These are phyloP conservation scores for Silurus asotus DNA, from an alignment of 2,113 vertebrate species.

Conservation along the genomic window DNA sequence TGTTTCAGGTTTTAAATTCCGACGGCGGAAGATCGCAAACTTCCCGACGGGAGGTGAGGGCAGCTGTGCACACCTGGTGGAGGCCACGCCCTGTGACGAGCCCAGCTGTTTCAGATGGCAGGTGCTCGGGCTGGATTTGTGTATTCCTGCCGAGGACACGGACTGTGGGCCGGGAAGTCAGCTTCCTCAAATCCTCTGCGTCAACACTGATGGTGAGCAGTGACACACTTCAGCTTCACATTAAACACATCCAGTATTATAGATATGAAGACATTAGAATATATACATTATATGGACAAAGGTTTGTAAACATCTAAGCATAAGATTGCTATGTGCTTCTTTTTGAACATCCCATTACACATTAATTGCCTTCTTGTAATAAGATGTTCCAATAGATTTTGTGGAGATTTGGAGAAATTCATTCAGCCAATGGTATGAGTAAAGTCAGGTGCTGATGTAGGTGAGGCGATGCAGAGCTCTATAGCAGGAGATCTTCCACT, in stretches of 20 bases:
- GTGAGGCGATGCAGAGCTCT: too few species aligned
- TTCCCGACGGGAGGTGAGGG: constrained; percentile 82
- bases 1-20: constrained; percentile 86
- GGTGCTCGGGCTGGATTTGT: constrained; percentile 77
- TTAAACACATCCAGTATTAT: neutral
- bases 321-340: too few species aligned
- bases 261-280: too few species aligned
- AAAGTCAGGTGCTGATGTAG: too few species aligned
- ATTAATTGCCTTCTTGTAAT: too few species aligned
- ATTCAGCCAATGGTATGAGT: too few species aligned
- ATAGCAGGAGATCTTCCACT: too few species aligned
- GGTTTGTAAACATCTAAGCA: too few species aligned
- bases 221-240: neutral
- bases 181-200: constrained; percentile 76
- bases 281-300: too few species aligned
- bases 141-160: constrained; percentile 80
- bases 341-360: too few species aligned
- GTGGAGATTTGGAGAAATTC: too few species aligned
- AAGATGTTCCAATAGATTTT: too few species aligned
- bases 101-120: constrained; percentile 88
- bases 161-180: constrained; percentile 85
- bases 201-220: constrained; percentile 86
- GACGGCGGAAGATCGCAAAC: constrained; percentile 82
- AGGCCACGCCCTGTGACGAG: constrained; percentile 93
- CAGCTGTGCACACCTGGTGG: constrained; percentile 90